Evolutionary conservation across 2,113 vertebrate genomes (phyloP).

Genomic region (Nycticryphes semicollaris): DNA sequence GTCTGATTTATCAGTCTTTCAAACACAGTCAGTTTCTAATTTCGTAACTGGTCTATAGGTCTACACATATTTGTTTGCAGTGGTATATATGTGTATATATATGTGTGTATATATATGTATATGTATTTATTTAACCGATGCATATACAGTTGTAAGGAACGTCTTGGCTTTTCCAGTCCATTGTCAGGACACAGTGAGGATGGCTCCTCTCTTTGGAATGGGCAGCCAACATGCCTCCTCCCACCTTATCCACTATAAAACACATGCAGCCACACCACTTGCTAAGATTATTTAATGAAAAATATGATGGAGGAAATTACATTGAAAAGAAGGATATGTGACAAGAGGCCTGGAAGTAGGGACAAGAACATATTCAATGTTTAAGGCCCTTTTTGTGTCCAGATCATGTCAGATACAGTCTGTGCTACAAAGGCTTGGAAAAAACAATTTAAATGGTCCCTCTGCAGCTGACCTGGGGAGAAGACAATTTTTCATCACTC

Average conservation of each 20-base stretch:
- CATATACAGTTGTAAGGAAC: background rate
- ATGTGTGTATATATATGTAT: no score
- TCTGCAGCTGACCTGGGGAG: background rate
- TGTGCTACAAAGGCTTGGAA: background rate
- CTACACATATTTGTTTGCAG: background rate
- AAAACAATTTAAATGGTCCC: background rate
- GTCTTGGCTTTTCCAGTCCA: background rate
- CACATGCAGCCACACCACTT: background rate
- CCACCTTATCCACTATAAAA: background rate
- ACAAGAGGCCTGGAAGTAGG: background rate
- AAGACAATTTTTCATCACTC: background rate
- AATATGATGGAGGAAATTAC: background rate
- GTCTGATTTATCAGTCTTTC: background rate
- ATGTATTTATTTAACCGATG: background rate
- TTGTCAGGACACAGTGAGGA: background rate
- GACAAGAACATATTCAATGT: background rate
- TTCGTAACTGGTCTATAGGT: background rate
- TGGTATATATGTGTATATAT: background rate
- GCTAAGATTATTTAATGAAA: background rate
- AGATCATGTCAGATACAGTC: background rate
- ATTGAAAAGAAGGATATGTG: background rate
- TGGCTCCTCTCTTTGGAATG: fast-evolving
- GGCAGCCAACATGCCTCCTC: background rate
- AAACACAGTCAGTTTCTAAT: background rate
- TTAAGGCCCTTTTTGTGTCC: background rate